Conservation (phyloP, 2,113 vertebrate species). For the Neotoma lepida region DNA sequence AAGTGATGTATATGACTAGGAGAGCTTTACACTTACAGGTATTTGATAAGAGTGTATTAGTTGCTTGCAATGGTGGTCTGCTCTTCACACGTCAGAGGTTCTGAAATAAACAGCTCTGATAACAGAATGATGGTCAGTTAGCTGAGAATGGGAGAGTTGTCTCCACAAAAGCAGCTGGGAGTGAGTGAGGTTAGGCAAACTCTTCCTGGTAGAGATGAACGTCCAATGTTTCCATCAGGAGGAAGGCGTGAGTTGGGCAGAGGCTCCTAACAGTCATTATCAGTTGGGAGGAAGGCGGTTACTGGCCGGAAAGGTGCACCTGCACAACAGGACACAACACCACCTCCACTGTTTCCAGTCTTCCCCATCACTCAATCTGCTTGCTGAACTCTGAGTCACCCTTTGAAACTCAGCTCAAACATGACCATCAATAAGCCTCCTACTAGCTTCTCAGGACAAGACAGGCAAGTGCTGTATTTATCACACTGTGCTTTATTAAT, state of each 20-base stretch:
- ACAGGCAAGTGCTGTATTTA: background rate
- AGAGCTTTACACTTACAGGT: background rate
- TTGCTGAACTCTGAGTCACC: background rate
- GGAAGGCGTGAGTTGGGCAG: background rate
- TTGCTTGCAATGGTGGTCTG: background rate
- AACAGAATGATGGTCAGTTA: constrained; percentile 58
- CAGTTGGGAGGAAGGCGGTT: background rate
- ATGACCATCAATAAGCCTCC: background rate
- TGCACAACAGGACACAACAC: background rate
- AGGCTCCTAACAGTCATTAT: background rate
- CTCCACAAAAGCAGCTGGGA: constrained; percentile 25
- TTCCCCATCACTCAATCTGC: background rate
- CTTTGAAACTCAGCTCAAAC: constrained; percentile 27
- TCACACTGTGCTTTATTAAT: background rate
- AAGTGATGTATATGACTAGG: background rate
- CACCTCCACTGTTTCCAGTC: background rate
- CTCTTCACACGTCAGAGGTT: constrained; percentile 43
- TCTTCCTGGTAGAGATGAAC: constrained; percentile 13
- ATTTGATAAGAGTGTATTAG: constrained; percentile 37
- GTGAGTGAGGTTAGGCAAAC: constrained; percentile 9
- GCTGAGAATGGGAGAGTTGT: background rate
- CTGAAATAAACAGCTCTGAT: constrained; percentile 46
- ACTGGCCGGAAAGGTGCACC: background rate
- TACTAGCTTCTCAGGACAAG: background rate
- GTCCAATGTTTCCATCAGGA: constrained; percentile 40